A percentile compares a stretch with the other conserved stretches of the same genome.
These are phyloP conservation scores for Channa argus DNA, from an alignment of 2,113 vertebrate species.

Conservation along the genomic window DNA sequence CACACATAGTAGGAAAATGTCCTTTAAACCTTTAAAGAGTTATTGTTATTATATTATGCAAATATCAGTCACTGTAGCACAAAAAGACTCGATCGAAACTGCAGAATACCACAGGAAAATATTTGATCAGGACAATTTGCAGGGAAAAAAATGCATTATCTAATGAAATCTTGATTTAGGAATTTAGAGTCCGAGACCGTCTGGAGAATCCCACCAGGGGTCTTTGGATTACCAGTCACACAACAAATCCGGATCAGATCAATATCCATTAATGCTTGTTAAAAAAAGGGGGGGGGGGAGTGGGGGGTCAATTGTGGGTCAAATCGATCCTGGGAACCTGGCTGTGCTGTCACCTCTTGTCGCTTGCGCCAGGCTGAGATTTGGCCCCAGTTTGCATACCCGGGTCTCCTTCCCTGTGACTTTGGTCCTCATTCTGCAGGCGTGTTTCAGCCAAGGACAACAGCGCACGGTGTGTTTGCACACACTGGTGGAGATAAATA, in stretches of 20 bases:
- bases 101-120: background rate
- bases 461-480: constrained; percentile 76
- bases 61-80: no score
- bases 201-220: constrained; percentile 64
- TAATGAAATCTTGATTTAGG: constrained; percentile 42
- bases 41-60: no score
- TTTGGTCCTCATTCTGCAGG: background rate
- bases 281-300: constrained; percentile 30
- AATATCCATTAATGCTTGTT: constrained; percentile 57
- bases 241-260: constrained; percentile 65
- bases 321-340: constrained; percentile 49
- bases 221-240: constrained; percentile 59
- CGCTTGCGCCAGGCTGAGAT: constrained; percentile 42
- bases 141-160: constrained; percentile 18
- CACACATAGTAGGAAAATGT: background rate
- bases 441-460: constrained; percentile 48
- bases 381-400: constrained; percentile 46
- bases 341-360: constrained; percentile 54
- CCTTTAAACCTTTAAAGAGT: background rate
- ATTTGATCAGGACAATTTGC: background rate
- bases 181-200: constrained; percentile 51
- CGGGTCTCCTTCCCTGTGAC: constrained; percentile 19
- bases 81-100: no score
- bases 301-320: constrained; percentile 34
- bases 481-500: constrained; percentile 81